Conservation (phyloP, 2,797 vertebrate genomes). For the Sylvilagus floridanus region DNA sequence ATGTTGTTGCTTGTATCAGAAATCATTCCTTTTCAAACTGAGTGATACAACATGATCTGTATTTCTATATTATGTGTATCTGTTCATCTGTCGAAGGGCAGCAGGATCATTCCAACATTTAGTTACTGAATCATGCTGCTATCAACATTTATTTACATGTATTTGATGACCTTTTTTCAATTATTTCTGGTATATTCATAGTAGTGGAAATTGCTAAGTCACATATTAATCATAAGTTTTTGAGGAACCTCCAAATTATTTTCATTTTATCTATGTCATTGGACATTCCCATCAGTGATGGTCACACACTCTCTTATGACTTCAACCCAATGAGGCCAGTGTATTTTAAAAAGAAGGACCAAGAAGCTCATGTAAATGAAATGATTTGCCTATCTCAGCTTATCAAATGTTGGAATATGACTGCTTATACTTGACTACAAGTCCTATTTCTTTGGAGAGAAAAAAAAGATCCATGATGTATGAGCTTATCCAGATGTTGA, state of each 20-base stretch:
- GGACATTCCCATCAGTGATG: neutral
- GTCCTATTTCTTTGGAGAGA: neutral
- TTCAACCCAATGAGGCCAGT: no score
- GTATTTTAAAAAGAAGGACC: neutral
- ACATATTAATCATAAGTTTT: neutral
- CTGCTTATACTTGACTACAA: neutral
- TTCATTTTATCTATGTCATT: neutral
- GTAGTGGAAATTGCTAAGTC: neutral
- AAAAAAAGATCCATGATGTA: neutral
- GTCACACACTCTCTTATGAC: fast-evolving
- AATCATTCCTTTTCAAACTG: neutral
- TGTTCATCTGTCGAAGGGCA: no score
- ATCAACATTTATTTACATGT: neutral
- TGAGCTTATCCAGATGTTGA: slow-evolving; percentile 10
- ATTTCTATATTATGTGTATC: neutral
- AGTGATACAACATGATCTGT: neutral
- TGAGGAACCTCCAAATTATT: neutral
- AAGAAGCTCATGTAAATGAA: neutral
- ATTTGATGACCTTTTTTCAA: neutral
- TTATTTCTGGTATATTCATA: neutral
- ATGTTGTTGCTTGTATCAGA: neutral
- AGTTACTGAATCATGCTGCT: neutral
- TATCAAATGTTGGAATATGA: neutral
- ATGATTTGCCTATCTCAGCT: neutral
- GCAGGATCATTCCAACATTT: neutral